These are phyloP conservation scores for Hedya salicella DNA, from an alignment of 2,888 invertebrate species.

Conservation along the genomic window DNA sequence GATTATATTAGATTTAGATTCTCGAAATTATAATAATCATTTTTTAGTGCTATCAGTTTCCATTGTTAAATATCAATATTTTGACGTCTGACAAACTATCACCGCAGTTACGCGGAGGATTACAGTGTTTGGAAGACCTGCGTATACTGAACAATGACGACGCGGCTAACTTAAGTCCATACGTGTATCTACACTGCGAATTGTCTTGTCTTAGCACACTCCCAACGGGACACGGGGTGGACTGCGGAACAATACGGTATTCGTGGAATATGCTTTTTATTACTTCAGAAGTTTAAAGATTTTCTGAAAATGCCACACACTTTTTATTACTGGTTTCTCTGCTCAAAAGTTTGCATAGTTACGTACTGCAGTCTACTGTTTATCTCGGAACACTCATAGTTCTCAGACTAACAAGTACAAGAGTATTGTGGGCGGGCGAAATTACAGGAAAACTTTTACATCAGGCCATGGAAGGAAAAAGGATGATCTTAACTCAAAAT, in stretches of 20 bases:
- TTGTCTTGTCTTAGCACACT: neutral
- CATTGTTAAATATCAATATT: too few relatives aligned
- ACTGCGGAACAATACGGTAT: constrained; percentile 19
- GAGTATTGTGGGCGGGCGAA: too few relatives aligned
- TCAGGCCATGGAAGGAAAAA: neutral
- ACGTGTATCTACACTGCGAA: constrained; percentile 7
- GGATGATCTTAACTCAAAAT: neutral
- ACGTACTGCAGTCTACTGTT: too few relatives aligned
- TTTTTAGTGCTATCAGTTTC: too few relatives aligned
- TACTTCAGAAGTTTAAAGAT: neutral
- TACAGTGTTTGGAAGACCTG: constrained; percentile 21
- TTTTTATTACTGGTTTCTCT: too few relatives aligned
- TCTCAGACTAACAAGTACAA: too few relatives aligned
- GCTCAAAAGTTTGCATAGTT: too few relatives aligned
- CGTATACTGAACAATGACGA: constrained; percentile 7
- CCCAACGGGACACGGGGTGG: constrained; percentile 13
- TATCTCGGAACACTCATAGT: too few relatives aligned
- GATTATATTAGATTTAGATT: too few relatives aligned
- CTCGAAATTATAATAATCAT: too few relatives aligned
- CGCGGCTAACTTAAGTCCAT: constrained; percentile 8
- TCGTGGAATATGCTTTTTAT: neutral
- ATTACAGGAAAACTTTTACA: too few relatives aligned
- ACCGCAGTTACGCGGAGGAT: neutral
- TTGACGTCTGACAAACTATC: constrained; percentile 6
- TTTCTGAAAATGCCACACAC: too few relatives aligned